Conservation (phyloP, 1,140 invertebrate genomes). For the Polyergus mexicanus region DNA sequence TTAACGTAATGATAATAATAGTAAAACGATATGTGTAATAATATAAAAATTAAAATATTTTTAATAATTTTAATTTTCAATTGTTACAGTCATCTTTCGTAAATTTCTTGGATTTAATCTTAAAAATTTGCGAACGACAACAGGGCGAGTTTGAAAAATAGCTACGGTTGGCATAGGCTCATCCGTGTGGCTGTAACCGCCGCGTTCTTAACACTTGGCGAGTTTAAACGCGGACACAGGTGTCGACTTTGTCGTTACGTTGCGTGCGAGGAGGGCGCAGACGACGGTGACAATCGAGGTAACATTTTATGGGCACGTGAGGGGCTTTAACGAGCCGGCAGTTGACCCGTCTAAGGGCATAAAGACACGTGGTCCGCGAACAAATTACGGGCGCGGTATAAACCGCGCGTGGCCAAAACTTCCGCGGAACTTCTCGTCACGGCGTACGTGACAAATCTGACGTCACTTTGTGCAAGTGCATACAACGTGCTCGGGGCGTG, state of each 20-base stretch:
- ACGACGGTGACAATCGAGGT: slow-evolving; percentile 68
- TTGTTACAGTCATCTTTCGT: background rate
- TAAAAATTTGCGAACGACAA: background rate
- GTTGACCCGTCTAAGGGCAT: slow-evolving; percentile 64
- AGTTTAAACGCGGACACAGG: slow-evolving; percentile 36
- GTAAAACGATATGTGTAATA: background rate
- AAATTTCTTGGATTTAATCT: background rate
- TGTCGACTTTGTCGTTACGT: slow-evolving; percentile 56
- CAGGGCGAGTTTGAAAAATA: slow-evolving; percentile 18
- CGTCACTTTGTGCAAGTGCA: slow-evolving; percentile 57
- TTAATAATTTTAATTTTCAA: background rate
- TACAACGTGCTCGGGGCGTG: slow-evolving; percentile 25
- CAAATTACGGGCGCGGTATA: slow-evolving; percentile 67
- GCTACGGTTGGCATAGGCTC: background rate
- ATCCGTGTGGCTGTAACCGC: background rate
- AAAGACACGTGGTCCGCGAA: slow-evolving; percentile 64
- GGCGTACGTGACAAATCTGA: slow-evolving; percentile 74
- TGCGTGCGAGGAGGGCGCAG: slow-evolving; percentile 39
- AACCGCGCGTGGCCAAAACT: slow-evolving; percentile 64
- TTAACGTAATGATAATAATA: background rate
- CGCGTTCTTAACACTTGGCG: slow-evolving; percentile 23
- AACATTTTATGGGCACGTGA: slow-evolving; percentile 67
- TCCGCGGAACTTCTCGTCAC: slow-evolving; percentile 62
- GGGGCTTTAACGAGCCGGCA: slow-evolving; percentile 66
- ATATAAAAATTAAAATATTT: background rate